phyloP scores from a whole-genome alignment of 1,140 invertebrate species.

The Papilio polyxenes region DNA sequence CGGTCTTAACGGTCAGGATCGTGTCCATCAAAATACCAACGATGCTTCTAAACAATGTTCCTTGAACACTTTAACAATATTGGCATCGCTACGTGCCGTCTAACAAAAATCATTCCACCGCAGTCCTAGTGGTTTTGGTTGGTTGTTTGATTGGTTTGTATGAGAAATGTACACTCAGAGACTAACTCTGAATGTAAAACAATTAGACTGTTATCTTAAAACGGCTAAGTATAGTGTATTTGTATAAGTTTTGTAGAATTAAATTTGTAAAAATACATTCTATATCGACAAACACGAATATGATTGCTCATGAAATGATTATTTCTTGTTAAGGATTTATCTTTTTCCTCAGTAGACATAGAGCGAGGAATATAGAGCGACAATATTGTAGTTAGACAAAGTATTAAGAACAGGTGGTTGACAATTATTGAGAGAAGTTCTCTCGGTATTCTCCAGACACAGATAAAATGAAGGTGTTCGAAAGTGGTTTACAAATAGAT shows the following conservation, averaged over 20 bases:
- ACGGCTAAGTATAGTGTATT: background rate
- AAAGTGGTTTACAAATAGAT: conserved; percentile 45
- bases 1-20: conserved; percentile 67
- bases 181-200: background rate
- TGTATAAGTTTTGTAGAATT: background rate
- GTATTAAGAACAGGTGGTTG: conserved; percentile 17
- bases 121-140: background rate
- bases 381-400: background rate
- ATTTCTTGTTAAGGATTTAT: background rate
- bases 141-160: background rate
- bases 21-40: conserved; percentile 70
- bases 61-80: conserved; percentile 47
- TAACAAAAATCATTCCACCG: background rate
- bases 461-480: conserved; percentile 44
- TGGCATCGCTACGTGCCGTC: conserved; percentile 38
- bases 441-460: conserved; percentile 29
- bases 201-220: background rate
- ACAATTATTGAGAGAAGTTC: conserved; percentile 31
- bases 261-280: too few species aligned
- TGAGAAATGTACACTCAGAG: background rate
- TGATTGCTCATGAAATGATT: background rate
- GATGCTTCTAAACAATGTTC: conserved; percentile 59
- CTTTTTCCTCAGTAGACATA: too few species aligned
- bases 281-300: background rate
- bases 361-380: background rate